A percentile compares a stretch with the other conserved stretches of the same genome.
Conservation (phyloP, 23 tunicate species). For the Halocynthia aurantium region DNA sequence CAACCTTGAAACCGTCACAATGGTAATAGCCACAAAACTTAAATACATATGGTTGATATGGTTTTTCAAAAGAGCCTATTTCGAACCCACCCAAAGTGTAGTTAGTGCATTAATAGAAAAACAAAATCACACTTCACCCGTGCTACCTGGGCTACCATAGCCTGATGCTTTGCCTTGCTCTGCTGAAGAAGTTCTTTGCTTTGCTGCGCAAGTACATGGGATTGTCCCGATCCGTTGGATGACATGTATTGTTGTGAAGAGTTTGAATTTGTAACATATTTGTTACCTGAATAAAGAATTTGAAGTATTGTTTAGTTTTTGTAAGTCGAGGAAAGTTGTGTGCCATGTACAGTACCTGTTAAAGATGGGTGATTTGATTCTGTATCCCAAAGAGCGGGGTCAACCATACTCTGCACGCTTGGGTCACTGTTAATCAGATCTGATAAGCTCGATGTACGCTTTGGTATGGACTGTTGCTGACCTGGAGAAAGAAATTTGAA, state of each 20-base stretch:
- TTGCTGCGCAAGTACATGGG: constrained; percentile 52
- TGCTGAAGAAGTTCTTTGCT: constrained; percentile 60
- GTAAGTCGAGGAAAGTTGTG: background rate
- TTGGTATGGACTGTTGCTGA: constrained; percentile 7
- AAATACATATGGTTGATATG: too few species aligned
- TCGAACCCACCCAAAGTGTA: background rate
- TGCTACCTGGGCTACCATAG: constrained; percentile 84
- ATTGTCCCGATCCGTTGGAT: background rate
- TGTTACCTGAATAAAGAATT: background rate
- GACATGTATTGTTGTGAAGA: background rate
- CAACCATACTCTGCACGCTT: constrained; percentile 88
- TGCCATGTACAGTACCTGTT: background rate
- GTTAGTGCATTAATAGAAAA: background rate
- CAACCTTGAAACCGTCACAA: too few species aligned
- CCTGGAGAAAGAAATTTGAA: too few species aligned
- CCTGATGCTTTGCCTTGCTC: constrained; percentile 84
- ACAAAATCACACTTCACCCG: constrained; percentile 18
- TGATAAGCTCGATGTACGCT: constrained; percentile 66
- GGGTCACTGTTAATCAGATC: constrained; percentile 72
- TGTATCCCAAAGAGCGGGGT: constrained; percentile 30
- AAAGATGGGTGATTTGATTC: constrained; percentile 10
- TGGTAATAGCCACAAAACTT: too few species aligned
- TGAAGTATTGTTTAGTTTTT: background rate
- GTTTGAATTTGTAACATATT: too few species aligned
- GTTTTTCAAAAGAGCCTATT: too few species aligned